Evolutionary conservation across 92 coral and sea anemone species (phyloP).

Genomic region (Pocillopora grandis): DNA sequence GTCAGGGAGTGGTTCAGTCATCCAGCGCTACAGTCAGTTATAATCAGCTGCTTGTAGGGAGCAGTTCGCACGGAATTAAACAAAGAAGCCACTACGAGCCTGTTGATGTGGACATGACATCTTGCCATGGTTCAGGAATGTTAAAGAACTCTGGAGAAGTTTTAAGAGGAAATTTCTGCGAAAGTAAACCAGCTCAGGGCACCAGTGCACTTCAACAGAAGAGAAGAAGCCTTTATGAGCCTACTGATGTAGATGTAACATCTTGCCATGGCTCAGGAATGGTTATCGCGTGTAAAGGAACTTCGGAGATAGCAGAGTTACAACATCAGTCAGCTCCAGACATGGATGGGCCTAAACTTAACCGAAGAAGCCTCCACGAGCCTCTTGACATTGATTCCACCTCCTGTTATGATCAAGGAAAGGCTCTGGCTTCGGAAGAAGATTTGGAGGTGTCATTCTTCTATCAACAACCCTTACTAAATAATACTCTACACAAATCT

Average conservation of each 20-base stretch:
- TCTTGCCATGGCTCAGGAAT: constrained; percentile 3
- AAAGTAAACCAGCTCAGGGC: neutral
- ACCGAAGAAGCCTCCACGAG: constrained; percentile 23
- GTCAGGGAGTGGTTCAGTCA: neutral
- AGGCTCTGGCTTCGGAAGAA: neutral
- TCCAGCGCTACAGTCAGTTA: neutral
- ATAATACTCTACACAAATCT: neutral
- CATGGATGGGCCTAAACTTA: neutral
- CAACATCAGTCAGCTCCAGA: neutral
- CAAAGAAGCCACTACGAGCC: constrained; percentile 17
- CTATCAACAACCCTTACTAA: neutral
- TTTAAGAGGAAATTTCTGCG: neutral
- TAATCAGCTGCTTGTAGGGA: neutral
- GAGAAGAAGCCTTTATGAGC: constrained; percentile 5
- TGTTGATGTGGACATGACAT: constrained; percentile 8
- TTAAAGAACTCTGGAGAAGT: neutral
- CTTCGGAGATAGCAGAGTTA: neutral
- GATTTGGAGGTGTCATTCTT: neutral
- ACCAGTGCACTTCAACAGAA: neutral
- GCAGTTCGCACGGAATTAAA: neutral
- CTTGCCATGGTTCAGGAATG: constrained; percentile 12
- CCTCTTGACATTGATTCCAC: constrained; percentile 17
- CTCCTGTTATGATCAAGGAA: constrained; percentile 17
- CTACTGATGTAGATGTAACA: constrained; percentile 1
- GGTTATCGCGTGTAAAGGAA: neutral